Base-by-base conservation (phyloP, 2,888 invertebrate genomes). In the Drosophila testacea region DNA sequence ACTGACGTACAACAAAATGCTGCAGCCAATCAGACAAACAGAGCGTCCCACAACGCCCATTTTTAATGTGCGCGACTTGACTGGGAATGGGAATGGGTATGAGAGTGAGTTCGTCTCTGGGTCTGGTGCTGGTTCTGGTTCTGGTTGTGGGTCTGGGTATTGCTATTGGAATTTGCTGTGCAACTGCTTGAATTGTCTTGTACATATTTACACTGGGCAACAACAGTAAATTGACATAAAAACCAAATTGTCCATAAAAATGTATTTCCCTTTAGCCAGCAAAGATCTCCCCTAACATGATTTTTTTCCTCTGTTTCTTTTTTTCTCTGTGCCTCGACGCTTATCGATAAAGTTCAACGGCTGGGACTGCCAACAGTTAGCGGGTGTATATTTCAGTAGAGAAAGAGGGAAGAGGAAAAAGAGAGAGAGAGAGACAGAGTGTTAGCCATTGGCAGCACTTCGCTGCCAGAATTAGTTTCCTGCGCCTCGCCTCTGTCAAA, bases 221-320 rank as follows among this genome's bases (percentile, higher is more conserved):
- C 89, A 88, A 81, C 86, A 86, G 81, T 83, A 85, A 85, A 85
- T 85, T 85, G 85, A 85, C 85, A 85, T 85, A 85, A 85, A 85
- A 85, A 86, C 88, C 85, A 85, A 85, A 85, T 85, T 85, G 85
- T 85, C 88, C 89, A 85, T 85, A 85, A 85, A 85, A 85, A 83
- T 88, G 85, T 85, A 88, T 85, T 85, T 83, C 81, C 87, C 83
- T 82, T 82, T 82, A 71, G 87, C 82, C 87, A 73, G 68, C 77
- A 77, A 75, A 83, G 73, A 81, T 74, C 65, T 74, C 75, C 81
- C 73, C 75, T 16, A 59, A 57, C 70, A 64, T 69, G 47, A 50
- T 46, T 64, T 57, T 57, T 16, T 42, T 64, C 41, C 44, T 16
- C 4, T 1, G 27, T 44, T 27, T 56, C 60, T 42, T 57, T 62